phyloP scores from a whole-genome alignment of 2,113 vertebrate species.

The Lipotes vexillifer region DNA sequence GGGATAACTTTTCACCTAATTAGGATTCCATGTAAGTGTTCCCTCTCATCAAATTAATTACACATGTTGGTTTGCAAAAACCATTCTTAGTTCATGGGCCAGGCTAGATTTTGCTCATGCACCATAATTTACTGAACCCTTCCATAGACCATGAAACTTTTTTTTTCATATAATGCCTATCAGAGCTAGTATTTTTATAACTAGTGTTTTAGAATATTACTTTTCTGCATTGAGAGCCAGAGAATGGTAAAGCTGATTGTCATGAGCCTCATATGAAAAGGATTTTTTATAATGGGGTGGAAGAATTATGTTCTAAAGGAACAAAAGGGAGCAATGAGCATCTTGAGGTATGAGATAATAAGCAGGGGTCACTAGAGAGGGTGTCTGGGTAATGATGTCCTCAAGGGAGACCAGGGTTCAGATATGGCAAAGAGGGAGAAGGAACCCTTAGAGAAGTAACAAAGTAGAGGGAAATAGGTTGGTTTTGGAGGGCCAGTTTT shows the following conservation, averaged over 20 bases:
- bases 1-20: neutral
- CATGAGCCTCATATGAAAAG: neutral
- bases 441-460: neutral
- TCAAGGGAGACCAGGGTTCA: neutral
- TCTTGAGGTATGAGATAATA: neutral
- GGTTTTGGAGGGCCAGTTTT: neutral
- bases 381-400: neutral
- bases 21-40: neutral
- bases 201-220: neutral
- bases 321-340: neutral
- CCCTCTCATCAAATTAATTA: neutral
- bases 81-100: neutral
- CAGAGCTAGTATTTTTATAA: neutral
- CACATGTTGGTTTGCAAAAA: neutral
- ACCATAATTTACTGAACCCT: neutral
- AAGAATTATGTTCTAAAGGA: neutral
- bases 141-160: neutral
- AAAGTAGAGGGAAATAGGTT: neutral
- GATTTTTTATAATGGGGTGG: neutral
- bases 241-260: neutral
- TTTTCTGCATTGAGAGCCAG: neutral
- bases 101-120: neutral
- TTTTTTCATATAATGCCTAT: neutral
- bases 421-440: neutral
- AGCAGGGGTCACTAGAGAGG: neutral